Percentiles rank a stretch among this genome's conserved stretches.
Conservation (phyloP, 2,888 invertebrate species). For the Masnerella sp. region DNA sequence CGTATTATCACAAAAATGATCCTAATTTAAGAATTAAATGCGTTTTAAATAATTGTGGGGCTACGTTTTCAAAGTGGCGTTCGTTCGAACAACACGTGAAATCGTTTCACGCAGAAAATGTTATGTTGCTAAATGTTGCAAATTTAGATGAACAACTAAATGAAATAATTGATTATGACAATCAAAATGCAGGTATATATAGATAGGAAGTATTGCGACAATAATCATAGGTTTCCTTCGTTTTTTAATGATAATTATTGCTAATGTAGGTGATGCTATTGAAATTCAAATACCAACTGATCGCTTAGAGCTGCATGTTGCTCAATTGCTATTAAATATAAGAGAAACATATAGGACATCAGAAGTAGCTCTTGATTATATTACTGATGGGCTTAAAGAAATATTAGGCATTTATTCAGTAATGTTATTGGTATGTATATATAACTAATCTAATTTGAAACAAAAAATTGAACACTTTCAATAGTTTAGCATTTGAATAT, state of each 20-base stretch:
- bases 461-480: no score
- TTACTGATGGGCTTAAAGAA: constrained; percentile 10
- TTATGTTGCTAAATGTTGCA: not conserved
- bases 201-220: no score
- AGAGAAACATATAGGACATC: constrained; percentile 16
- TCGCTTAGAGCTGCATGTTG: not conserved
- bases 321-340: not conserved
- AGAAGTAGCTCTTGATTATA: not conserved
- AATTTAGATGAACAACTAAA: not conserved
- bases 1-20: constrained; percentile 24
- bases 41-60: constrained; percentile 10
- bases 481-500: no score
- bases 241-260: no score
- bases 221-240: no score
- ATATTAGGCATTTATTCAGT: constrained; percentile 1
- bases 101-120: not conserved
- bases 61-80: constrained; percentile 11
- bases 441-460: not conserved
- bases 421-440: constrained; percentile 9
- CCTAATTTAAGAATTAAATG: constrained; percentile 18
- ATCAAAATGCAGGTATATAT: no score
- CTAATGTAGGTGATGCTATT: no score
- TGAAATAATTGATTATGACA: no score
- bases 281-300: no score
- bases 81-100: constrained; percentile 8